These are phyloP conservation scores for Anthopleura xanthogrammica DNA, from an alignment of 92 coral and sea anemone species.

Conservation along the genomic window DNA sequence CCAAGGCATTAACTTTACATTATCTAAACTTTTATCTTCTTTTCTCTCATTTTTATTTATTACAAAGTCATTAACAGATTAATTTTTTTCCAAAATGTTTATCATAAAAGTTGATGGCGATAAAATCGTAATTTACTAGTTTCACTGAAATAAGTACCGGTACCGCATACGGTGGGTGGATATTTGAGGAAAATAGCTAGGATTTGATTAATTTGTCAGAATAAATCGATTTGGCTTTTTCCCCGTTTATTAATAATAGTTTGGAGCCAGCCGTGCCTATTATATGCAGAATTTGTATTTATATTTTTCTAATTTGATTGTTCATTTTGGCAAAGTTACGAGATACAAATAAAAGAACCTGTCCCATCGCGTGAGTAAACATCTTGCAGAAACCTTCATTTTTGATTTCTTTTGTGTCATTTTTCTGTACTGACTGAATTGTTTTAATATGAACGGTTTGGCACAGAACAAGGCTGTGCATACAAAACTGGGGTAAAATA, in stretches of 20 bases:
- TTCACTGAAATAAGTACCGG: no score
- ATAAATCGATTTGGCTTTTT: background rate
- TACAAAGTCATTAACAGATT: background rate
- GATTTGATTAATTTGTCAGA: background rate
- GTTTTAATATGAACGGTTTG: background rate
- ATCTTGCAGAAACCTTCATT: background rate
- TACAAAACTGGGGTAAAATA: background rate
- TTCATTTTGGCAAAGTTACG: background rate
- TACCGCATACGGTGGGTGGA: background rate
- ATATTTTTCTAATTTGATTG: background rate
- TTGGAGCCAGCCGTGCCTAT: background rate
- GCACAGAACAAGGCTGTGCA: background rate
- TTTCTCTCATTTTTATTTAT: background rate
- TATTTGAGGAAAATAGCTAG: background rate
- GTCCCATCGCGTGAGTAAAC: background rate
- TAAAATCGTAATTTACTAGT: no score
- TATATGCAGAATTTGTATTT: background rate
- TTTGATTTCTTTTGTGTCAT: background rate
- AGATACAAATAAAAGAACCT: background rate
- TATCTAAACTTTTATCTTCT: background rate
- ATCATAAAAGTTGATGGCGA: background rate
- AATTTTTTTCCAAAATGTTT: background rate
- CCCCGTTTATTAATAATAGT: background rate
- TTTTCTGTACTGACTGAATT: background rate
- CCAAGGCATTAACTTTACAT: background rate